Conservation (phyloP, 2,113 vertebrate species). For the Neotragus moschatus region DNA sequence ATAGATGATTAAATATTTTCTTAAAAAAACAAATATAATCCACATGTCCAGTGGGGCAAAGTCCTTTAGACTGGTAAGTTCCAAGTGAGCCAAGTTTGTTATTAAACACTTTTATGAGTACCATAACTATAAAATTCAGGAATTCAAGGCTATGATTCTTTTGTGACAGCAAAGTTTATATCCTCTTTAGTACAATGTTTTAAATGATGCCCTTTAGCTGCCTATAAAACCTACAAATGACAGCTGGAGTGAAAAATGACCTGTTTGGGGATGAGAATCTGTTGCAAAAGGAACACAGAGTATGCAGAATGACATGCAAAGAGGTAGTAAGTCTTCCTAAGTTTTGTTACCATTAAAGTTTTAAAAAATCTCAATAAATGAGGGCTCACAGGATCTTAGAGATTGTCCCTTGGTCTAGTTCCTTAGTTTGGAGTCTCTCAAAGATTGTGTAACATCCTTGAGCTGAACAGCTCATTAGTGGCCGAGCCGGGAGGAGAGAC, state of each 20-base stretch:
- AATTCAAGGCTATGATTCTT: slow-evolving; percentile 52
- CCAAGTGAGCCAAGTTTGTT: slow-evolving; percentile 38
- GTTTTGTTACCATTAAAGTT: not conserved
- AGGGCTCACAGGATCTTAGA: not conserved
- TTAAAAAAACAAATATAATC: slow-evolving; percentile 27
- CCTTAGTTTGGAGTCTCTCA: not conserved
- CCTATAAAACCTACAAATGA: slow-evolving; percentile 22
- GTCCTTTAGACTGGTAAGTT: slow-evolving; percentile 50
- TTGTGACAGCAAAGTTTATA: slow-evolving; percentile 30
- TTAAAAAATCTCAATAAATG: not conserved
- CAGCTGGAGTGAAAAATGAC: not conserved
- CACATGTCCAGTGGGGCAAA: slow-evolving; percentile 47
- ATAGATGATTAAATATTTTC: slow-evolving; percentile 11
- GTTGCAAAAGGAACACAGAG: not conserved
- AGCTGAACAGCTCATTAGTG: not conserved
- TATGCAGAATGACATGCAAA: not conserved
- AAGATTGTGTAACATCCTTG: not conserved
- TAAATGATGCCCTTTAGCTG: slow-evolving; percentile 32
- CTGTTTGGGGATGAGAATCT: not conserved
- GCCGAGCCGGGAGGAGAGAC: not conserved
- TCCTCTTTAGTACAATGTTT: slow-evolving; percentile 37
- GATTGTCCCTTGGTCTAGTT: not conserved
- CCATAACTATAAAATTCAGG: slow-evolving; percentile 63
- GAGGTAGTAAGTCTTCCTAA: not conserved
- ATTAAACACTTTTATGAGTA: slow-evolving; percentile 64